Conservation (phyloP, 2,888 invertebrate species). For the Dryadula phaetusa region DNA sequence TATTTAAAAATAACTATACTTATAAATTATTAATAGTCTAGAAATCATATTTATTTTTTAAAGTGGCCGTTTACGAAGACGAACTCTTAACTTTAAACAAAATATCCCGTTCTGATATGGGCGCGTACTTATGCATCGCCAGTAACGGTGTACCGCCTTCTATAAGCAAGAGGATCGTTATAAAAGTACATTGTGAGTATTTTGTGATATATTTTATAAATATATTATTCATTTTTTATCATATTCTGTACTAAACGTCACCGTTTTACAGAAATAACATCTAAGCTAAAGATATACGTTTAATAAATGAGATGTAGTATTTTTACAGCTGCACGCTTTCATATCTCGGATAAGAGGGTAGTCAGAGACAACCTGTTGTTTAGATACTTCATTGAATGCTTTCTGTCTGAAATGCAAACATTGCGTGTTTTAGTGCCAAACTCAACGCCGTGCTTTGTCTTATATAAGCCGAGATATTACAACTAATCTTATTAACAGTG, state of each 20-base stretch:
- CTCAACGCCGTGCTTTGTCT: no score
- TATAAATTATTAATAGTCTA: neutral
- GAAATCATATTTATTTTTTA: constrained; percentile 1
- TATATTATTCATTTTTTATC: neutral
- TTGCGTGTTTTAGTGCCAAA: no score
- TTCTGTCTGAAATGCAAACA: no score
- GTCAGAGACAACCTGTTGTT: no score
- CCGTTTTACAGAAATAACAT: no score
- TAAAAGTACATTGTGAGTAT: constrained; percentile 95
- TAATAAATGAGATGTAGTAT: no score
- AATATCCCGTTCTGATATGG: constrained; percentile 95
- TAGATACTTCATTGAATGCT: no score
- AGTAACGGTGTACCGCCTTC: constrained; percentile 94
- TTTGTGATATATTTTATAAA: constrained; percentile 24
- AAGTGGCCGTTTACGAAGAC: constrained; percentile 88
- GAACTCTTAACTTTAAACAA: constrained; percentile 90
- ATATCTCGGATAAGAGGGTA: no score
- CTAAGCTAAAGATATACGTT: no score
- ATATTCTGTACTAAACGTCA: neutral
- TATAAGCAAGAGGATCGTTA: constrained; percentile 93
- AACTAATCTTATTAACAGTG: no score
- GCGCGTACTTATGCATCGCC: constrained; percentile 95
- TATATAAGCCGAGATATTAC: no score
- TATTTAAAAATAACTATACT: neutral
- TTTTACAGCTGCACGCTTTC: no score